Percentiles rank a stretch among this genome's conserved stretches.
Conservation (phyloP, 2,797 vertebrate species). For the Lophius americanus region DNA sequence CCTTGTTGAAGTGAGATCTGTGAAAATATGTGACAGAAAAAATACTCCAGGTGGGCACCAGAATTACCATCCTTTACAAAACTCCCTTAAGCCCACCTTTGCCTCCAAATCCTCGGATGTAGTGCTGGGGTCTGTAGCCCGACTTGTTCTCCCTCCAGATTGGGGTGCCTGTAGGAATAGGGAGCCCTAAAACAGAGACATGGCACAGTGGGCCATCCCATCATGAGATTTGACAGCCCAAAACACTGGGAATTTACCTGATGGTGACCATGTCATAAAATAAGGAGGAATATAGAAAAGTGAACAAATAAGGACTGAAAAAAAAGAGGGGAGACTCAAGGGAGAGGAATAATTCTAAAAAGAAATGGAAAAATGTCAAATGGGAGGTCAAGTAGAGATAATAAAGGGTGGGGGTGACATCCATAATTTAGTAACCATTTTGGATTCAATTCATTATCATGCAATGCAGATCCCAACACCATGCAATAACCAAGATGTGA, state of each 20-base stretch:
- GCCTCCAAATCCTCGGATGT: slow-evolving; percentile 88
- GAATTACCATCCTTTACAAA: slow-evolving; percentile 34
- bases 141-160: slow-evolving; percentile 92
- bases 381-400: slow-evolving; percentile 22
- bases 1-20: not conserved
- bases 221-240: slow-evolving; percentile 49
- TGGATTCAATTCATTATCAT: slow-evolving; percentile 46
- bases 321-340: not conserved
- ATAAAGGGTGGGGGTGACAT: slow-evolving; percentile 23
- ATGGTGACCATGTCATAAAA: slow-evolving; percentile 23
- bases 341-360: slow-evolving; percentile 25
- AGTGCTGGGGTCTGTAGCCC: slow-evolving; percentile 88
- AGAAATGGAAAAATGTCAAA: slow-evolving; percentile 31
- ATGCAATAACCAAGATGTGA: slow-evolving; percentile 56
- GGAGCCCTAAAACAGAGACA: slow-evolving; percentile 83
- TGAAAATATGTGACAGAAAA: slow-evolving; percentile 17
- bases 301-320: slow-evolving; percentile 8
- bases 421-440: slow-evolving; percentile 41
- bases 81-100: slow-evolving; percentile 90
- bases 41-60: slow-evolving; percentile 54
- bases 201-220: slow-evolving; percentile 64
- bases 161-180: slow-evolving; percentile 83
- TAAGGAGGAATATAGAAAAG: slow-evolving; percentile 31
- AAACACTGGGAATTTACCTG: slow-evolving; percentile 32
- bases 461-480: slow-evolving; percentile 50